Conservation (phyloP, 2,888 invertebrate species). For the Hypomecis atomaria region DNA sequence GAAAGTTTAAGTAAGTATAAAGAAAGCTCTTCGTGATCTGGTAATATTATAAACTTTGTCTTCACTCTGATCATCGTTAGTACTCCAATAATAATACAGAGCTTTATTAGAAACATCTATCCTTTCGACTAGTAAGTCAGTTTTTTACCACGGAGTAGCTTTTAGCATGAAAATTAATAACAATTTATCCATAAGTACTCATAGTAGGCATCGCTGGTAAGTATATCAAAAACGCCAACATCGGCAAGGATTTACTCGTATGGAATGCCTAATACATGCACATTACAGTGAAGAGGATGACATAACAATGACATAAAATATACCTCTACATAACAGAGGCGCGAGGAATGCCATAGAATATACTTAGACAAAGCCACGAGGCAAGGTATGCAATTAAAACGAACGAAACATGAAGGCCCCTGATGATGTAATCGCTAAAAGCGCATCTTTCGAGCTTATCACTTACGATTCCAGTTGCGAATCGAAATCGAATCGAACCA, state of each 20-base stretch:
- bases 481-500: too few relatives aligned
- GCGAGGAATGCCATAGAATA: constrained; percentile 9
- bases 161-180: too few relatives aligned
- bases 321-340: constrained; percentile 7
- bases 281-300: not conserved
- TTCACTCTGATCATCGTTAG: too few relatives aligned
- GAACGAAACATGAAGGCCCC: constrained; percentile 16
- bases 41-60: too few relatives aligned
- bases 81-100: too few relatives aligned
- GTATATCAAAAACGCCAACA: not conserved
- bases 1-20: too few relatives aligned
- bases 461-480: constrained; percentile 6
- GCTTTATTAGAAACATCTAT: too few relatives aligned
- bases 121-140: too few relatives aligned
- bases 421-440: constrained; percentile 22
- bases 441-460: constrained; percentile 6
- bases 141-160: too few relatives aligned
- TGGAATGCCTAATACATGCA: not conserved
- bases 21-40: too few relatives aligned
- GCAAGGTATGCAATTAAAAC: constrained; percentile 22
- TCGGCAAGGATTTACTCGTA: not conserved
- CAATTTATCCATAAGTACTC: too few relatives aligned
- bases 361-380: constrained; percentile 7
- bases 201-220: too few relatives aligned
- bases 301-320: constrained; percentile 16